phyloP scores from a whole-genome alignment of 2,888 invertebrate genomes.

The Drosophila meridiana region DNA sequence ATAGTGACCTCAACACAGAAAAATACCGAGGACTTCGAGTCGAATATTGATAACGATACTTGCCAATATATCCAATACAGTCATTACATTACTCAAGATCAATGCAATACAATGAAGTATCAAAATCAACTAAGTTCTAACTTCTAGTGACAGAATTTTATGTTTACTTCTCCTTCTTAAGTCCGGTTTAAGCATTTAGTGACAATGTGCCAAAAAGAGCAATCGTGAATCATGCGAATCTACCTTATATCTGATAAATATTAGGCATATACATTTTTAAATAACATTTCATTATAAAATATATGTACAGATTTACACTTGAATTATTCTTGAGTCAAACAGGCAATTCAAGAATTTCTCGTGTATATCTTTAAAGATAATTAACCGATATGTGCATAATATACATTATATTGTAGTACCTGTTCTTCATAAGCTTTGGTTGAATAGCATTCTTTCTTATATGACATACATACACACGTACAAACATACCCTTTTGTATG shows the following conservation, averaged over 20 bases:
- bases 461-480: not conserved
- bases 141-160: no score
- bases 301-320: no score
- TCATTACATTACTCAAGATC: no score
- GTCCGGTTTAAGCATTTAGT: no score
- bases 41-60: conserved; percentile 18
- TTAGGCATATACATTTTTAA: no score
- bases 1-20: not conserved
- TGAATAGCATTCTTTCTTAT: conserved; percentile 7
- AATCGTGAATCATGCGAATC: no score
- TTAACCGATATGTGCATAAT: not conserved
- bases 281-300: no score
- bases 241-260: no score
- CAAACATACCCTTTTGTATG: conserved; percentile 8
- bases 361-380: not conserved
- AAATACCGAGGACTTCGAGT: not conserved
- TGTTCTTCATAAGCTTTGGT: not conserved
- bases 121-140: no score
- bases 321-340: not conserved
- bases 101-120: no score
- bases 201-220: no score
- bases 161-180: no score
- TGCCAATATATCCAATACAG: conserved; percentile 53
- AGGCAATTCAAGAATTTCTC: not conserved
- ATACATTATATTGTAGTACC: not conserved